Evolutionary conservation across 1,140 invertebrate species (phyloP).

Genomic region (Matsumurasca onukii): DNA sequence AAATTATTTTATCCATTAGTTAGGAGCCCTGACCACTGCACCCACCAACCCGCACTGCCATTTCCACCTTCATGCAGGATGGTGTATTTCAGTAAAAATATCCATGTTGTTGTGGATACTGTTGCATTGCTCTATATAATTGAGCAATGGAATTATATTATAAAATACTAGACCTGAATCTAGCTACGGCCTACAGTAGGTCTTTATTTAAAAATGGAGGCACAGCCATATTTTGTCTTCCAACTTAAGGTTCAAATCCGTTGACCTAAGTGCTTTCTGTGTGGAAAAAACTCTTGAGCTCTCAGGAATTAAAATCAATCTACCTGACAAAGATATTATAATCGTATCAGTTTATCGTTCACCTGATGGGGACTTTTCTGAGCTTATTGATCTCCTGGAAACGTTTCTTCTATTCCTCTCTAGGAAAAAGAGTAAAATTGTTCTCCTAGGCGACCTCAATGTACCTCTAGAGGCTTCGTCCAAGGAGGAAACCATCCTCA

Average conservation of each 20-base stretch:
- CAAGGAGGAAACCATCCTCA: background rate
- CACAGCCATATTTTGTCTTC: background rate
- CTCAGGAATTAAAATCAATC: background rate
- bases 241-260: too few relatives aligned
- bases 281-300: background rate
- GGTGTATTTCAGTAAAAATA: too few relatives aligned
- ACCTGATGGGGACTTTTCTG: background rate
- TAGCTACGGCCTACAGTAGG: too few relatives aligned
- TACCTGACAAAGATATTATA: background rate
- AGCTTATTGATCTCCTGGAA: background rate
- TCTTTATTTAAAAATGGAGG: constrained; percentile 4
- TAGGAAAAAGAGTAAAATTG: background rate
- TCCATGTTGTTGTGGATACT: too few relatives aligned
- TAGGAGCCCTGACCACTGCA: too few relatives aligned
- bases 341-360: background rate
- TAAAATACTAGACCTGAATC: too few relatives aligned
- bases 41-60: too few relatives aligned
- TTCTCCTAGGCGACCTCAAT: background rate
- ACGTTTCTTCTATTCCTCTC: background rate
- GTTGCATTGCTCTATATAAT: too few relatives aligned
- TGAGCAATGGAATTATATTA: too few relatives aligned
- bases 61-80: too few relatives aligned
- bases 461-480: background rate
- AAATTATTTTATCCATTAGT: too few relatives aligned
- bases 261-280: too few relatives aligned